These are phyloP conservation scores for Heteromurus nitidus DNA, from an alignment of 2,888 invertebrate species.

Conservation along the genomic window DNA sequence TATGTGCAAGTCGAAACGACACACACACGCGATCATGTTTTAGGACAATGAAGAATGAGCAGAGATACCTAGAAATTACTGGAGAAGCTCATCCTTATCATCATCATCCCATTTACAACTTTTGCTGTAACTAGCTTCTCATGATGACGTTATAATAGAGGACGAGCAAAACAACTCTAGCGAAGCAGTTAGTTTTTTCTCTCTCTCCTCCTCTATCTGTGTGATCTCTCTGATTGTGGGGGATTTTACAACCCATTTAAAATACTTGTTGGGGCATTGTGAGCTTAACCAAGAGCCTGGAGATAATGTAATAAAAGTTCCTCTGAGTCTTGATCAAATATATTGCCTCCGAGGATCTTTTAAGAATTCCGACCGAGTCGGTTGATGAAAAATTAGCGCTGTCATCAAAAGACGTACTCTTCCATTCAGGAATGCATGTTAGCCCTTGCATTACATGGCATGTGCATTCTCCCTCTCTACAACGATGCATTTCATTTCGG, in stretches of 20 bases:
- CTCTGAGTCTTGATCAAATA: too few species aligned
- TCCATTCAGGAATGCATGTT: slow-evolving; percentile 37
- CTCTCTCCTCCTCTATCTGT: too few species aligned
- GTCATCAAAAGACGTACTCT: slow-evolving; percentile 62
- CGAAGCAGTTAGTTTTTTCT: too few species aligned
- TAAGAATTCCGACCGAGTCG: background rate
- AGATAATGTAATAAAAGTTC: too few species aligned
- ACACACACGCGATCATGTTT: slow-evolving; percentile 63
- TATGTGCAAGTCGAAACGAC: slow-evolving; percentile 8
- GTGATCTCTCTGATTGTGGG: too few species aligned
- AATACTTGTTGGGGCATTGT: too few species aligned
- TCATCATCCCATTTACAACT: slow-evolving; percentile 32
- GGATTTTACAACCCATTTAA: too few species aligned
- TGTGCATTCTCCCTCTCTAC: slow-evolving; percentile 17
- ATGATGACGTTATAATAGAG: too few species aligned
- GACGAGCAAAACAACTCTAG: too few species aligned
- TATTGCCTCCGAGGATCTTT: too few species aligned
- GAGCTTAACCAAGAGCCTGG: too few species aligned
- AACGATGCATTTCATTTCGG: background rate
- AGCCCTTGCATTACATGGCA: slow-evolving; percentile 30
- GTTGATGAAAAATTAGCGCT: slow-evolving; percentile 70
- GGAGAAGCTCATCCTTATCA: slow-evolving; percentile 27
- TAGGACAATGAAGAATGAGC: slow-evolving; percentile 49
- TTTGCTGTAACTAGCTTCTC: too few species aligned
- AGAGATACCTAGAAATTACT: slow-evolving; percentile 12